Base-by-base conservation (phyloP, 2,797 vertebrate genomes). In the Mormyrops attenuatus region DNA sequence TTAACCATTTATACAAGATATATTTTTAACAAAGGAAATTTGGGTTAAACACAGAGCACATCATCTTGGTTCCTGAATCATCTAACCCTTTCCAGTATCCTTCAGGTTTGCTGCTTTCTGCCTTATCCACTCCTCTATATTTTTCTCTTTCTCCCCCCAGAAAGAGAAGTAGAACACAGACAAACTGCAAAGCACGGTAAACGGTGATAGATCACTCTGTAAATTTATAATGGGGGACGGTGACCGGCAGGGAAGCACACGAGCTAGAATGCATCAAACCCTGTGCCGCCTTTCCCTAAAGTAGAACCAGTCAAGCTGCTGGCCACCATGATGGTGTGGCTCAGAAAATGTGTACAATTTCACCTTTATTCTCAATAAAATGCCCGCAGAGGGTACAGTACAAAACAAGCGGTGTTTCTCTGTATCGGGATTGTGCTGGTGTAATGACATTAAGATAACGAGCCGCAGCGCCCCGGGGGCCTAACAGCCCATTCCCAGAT, bases 341-440 rank as follows among this genome's bases (percentile, higher is more conserved):
- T 90, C 77, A 85, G 92, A 89, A 90, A 90, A 88, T 55, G 53
- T 38, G 41, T 84, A 89, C 92, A 92, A 93, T 92, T 93, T 90
- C 88, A 88, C 90, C 92, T 93, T 93, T 93, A 94, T 91, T 94
- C 92, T 93, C 92, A 93, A 93, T 94, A 93, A 92, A 91, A 89
- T 3, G 66, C 90, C 92, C 90, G 55, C 85, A 60, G 90, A 90
- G 84, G 69, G 87, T 66, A 57, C 60, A 73, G 89, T 50, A 57
- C 80, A 82, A 77, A 89, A 88, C 82, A 26, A 89, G 89, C 89
- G 88, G 87, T 41, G 87, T 91, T 92, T 91, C 82, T 85, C 92
- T 90, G 88, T 60, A 82, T 89, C 44, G 20, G 90, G 90, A 91
- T 90, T 88, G 89, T 89, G 73, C 55, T 52, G 88, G 55, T 89